Evolutionary conservation across 2,113 vertebrate species (phyloP).

Genomic region (Scalopus aquaticus): DNA sequence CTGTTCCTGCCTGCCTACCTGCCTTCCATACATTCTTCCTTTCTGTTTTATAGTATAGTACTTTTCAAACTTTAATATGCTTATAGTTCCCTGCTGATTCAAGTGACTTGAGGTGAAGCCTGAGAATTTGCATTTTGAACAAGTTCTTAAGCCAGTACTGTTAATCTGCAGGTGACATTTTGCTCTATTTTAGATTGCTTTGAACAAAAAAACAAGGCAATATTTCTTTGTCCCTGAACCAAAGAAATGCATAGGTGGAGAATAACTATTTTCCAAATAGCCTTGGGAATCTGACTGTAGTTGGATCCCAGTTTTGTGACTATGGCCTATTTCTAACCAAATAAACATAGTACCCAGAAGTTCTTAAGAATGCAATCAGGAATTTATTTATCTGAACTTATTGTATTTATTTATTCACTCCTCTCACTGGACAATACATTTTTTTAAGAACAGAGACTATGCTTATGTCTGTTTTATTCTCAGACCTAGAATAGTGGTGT

Average conservation of each 20-base stretch:
- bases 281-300: not conserved
- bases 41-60: not conserved
- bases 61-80: not conserved
- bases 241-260: not conserved
- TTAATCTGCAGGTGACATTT: not conserved
- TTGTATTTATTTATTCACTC: not conserved
- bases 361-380: not conserved
- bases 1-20: no score
- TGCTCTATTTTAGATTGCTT: not conserved
- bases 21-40: not conserved
- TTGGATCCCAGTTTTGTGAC: not conserved
- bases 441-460: not conserved
- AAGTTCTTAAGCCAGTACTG: not conserved
- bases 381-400: not conserved
- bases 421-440: not conserved
- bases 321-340: not conserved
- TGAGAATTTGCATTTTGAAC: not conserved
- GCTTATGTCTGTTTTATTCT: not conserved
- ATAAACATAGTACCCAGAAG: not conserved
- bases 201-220: not conserved
- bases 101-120: not conserved
- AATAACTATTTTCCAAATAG: not conserved
- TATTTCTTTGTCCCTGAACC: not conserved
- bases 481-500: not conserved
- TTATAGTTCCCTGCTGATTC: not conserved